Conservation (phyloP, 2,888 invertebrate species). For the Morpho deidamia region DNA sequence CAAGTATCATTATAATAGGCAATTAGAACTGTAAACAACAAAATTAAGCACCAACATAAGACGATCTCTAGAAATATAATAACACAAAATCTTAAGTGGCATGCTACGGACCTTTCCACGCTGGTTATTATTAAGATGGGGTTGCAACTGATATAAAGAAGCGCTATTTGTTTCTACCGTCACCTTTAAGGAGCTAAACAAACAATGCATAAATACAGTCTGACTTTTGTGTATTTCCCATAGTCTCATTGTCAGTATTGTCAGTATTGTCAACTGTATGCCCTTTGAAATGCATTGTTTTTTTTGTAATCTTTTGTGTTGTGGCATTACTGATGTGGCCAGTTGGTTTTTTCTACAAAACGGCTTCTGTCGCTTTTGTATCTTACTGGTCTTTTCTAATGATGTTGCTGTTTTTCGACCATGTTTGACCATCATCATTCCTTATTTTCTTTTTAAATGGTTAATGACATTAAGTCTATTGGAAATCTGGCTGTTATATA, state of each 20-base stretch:
- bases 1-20: constrained; percentile 74
- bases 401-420: constrained; percentile 10
- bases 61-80: constrained; percentile 24
- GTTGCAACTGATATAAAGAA: constrained; percentile 46
- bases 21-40: constrained; percentile 67
- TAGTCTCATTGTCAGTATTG: constrained; percentile 64
- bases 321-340: constrained; percentile 46
- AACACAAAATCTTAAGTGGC: not conserved
- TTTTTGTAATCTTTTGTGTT: constrained; percentile 38
- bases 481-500: too few relatives aligned
- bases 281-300: constrained; percentile 46
- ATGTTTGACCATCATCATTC: too few relatives aligned
- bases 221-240: constrained; percentile 62
- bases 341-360: constrained; percentile 35
- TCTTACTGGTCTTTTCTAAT: constrained; percentile 23
- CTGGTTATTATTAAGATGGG: constrained; percentile 45
- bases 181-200: constrained; percentile 69
- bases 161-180: constrained; percentile 69
- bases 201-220: constrained; percentile 68
- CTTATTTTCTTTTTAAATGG: too few relatives aligned
- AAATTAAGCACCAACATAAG: constrained; percentile 29
- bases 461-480: too few relatives aligned
- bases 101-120: constrained; percentile 21
- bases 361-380: constrained; percentile 24
- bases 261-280: constrained; percentile 64